Evolutionary conservation across 2,888 invertebrate species (phyloP), one percentile per base, ranked within the genome.

Genomic region (Adelognathus sp.): DNA sequence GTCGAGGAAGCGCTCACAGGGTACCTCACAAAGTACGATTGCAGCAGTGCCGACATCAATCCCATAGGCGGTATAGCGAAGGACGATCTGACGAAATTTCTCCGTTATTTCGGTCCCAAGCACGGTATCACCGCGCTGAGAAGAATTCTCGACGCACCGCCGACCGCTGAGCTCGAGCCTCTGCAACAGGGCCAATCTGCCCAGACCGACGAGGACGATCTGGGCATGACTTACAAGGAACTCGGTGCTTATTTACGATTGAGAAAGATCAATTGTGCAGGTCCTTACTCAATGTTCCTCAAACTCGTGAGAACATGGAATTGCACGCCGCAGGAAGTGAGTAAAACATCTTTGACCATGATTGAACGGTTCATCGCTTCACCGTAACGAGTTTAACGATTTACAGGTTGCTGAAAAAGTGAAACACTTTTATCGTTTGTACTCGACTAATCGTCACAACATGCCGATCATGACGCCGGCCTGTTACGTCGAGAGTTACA

Each of bases 41-140:
- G 99, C 90, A 99, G 99, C 21, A 98, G 99, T 87, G 99, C 99
- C 0, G 99, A 99, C 90, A 93, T 99, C 16, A 99, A 99, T 92
- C 99, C 99, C 0, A 99, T 99, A 73, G 99, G 99, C 0, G 98
- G 99, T 1, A 98, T 99, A 84, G 98, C 98, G 2, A 99, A 99
- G 92, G 96, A 95, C 1, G 99, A 99, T 92, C 93, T 99, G 33
- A 95, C 95, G 84, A 92, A 93, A 27, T 97, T 97, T 89, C 93
- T 97, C 21, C 2, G 1, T 11, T 88, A 85, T 60, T 91, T 91
- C 60, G 85, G 86, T 18, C 78, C 67, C 2, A 88, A 90, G 54
- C 83, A 90, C 21, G 85, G 83, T 16, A 82, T 91, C 61, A 79
- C 86, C 0, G 94, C 95, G 0, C 92, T 98, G 36, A 94, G 94